A percentile compares a stretch with the other conserved stretches of the same genome.
Evolutionary conservation across 2,113 vertebrate genomes (phyloP).

Genomic region (Gopherus flavomarginatus): DNA sequence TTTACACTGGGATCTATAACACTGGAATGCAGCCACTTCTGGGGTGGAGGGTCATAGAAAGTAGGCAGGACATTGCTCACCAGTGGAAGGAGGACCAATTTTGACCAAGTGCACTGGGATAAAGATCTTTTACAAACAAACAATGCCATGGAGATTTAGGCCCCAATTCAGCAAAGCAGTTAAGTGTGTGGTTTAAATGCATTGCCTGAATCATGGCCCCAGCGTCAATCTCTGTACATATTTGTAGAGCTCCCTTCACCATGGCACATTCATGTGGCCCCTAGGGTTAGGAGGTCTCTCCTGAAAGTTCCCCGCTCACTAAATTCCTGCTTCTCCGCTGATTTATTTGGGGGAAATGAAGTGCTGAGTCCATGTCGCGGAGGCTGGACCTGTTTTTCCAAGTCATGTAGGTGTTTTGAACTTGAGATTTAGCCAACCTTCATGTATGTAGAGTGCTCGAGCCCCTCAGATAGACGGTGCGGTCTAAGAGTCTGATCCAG

Average conservation of each 20-base stretch:
- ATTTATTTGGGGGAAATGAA: not conserved
- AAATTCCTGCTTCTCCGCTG: not conserved
- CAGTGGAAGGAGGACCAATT: not conserved
- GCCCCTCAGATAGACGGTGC: not conserved
- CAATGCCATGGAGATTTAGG: not conserved
- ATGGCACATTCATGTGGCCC: accelerated
- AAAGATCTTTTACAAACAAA: not conserved
- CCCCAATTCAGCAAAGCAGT: not conserved
- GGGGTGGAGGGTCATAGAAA: not conserved
- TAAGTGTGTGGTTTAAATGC: not conserved
- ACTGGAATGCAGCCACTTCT: not conserved
- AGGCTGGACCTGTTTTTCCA: not conserved
- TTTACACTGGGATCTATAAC: not conserved
- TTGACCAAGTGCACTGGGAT: not conserved
- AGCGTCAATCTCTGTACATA: not conserved
- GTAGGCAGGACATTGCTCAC: not conserved
- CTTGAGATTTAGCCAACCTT: not conserved
- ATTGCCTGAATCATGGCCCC: not conserved
- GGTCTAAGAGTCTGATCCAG: not conserved
- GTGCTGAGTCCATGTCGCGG: not conserved
- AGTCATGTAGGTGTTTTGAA: not conserved
- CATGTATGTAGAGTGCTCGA: not conserved
- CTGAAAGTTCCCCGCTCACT: not conserved
- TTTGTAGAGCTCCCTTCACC: not conserved
- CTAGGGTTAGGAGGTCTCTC: not conserved